Base-by-base conservation (phyloP, 2,888 invertebrate species). In the Apodemia hepburni region DNA sequence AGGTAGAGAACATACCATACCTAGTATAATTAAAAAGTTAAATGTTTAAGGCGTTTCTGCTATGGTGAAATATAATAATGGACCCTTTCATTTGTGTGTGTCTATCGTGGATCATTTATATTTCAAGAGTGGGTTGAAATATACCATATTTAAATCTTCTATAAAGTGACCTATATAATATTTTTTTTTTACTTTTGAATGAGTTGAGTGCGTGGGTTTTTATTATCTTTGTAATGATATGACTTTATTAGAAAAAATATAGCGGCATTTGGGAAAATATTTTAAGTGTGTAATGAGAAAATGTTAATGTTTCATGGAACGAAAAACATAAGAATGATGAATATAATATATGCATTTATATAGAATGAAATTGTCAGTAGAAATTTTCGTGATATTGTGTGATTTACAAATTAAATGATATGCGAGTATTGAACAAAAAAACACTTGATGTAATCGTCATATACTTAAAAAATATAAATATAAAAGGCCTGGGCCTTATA, bases 401-500 rank as follows among this genome's bases (percentile, higher is more conserved):
- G 69, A 71, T 71, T 66, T 68, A 68, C 68, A 65, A 65, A 69
- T 67, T 66, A 64, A 67, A 68, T 68, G 66, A 66, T 69, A 71
- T 62, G 66, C 62, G 69, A 67, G 64, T 62, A 63, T 69, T 67
- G 65, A 73, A 71, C 69, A 72, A 72, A 72, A 70, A 72, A 69
- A 73, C 76, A 85, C 84, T 85, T 85, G 83, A 85, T 86, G 69
- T 77, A 81, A 84, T 84, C 87, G 86, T 87, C 57, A 61, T 61
- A 62, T 65, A 68, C 66, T 61, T 66, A 79, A 80, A 76, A 74
- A 73, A 75, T 75, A 71, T 67, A 71, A 73, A 69, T 74, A 65
- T 70, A 68, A 70, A 73, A 71, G 66, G 51, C 51, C 22, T 22
- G 22, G 27, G 51, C 51, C 51, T 51, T 18, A 12, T 51, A 51